Conservation (phyloP, 2,888 invertebrate species). For the Leistus spinibarbis region DNA sequence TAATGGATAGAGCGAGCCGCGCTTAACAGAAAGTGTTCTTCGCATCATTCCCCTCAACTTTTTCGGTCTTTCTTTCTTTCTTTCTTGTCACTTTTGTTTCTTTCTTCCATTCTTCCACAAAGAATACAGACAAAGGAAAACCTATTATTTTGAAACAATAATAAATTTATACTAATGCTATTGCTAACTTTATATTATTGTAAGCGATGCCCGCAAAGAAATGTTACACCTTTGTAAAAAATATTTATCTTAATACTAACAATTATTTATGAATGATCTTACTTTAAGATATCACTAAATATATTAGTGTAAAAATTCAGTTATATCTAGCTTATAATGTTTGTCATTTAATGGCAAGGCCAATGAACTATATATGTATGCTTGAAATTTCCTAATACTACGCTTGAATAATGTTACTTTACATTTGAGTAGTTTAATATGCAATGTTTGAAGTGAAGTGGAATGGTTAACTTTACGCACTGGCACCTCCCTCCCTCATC, state of each 20-base stretch:
- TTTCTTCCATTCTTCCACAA: not conserved
- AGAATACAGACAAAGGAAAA: conserved; percentile 15
- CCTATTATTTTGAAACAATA: conserved; percentile 16
- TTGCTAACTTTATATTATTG: conserved; percentile 11
- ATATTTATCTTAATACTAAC: too few species aligned
- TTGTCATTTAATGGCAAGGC: too few species aligned
- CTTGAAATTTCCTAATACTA: too few species aligned
- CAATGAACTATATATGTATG: too few species aligned
- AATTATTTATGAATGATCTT: too few species aligned
- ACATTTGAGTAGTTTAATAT: too few species aligned
- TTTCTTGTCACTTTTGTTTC: too few species aligned
- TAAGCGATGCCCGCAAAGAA: not conserved
- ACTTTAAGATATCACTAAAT: too few species aligned
- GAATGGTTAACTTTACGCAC: not conserved
- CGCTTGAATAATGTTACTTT: too few species aligned
- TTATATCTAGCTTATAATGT: too few species aligned
- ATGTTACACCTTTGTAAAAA: too few species aligned
- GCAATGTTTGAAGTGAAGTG: not conserved
- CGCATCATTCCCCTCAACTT: not conserved
- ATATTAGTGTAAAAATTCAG: too few species aligned
- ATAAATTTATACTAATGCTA: conserved; percentile 32
- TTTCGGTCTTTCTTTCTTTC: not conserved
- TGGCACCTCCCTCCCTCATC: not conserved
- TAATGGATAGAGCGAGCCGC: conserved; percentile 30
- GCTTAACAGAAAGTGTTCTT: conserved; percentile 10